Conservation (phyloP, 1,140 invertebrate species). For the Diprion similis region DNA sequence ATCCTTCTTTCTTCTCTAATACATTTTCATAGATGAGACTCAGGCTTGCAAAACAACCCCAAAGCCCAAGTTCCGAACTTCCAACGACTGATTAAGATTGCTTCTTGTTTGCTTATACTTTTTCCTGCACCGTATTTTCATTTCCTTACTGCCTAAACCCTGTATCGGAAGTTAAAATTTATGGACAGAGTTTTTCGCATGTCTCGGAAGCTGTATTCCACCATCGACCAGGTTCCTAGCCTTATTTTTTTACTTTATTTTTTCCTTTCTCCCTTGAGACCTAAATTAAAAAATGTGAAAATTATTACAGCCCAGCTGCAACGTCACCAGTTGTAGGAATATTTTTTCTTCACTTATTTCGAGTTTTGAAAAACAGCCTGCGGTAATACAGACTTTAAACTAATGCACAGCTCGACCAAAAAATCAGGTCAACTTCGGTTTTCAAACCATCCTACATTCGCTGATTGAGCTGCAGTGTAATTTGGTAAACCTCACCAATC, state of each 20-base stretch:
- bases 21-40: background rate
- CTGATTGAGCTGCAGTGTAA: too few species aligned
- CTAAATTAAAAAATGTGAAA: background rate
- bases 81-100: background rate
- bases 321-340: too few species aligned
- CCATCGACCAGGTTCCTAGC: background rate
- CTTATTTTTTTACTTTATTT: background rate
- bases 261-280: background rate
- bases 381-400: too few species aligned
- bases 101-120: background rate
- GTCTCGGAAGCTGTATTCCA: background rate
- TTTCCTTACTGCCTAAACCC: background rate
- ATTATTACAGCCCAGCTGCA: background rate
- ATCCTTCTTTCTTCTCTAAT: background rate
- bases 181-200: background rate
- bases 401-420: too few species aligned
- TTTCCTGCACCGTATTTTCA: background rate
- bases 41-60: background rate
- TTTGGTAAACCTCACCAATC: too few species aligned
- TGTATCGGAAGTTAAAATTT: conserved; percentile 4
- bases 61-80: background rate
- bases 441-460: too few species aligned
- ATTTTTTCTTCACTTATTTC: too few species aligned
- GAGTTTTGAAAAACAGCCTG: too few species aligned
- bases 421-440: too few species aligned